A percentile compares a stretch with the other conserved stretches of the same genome.
These are phyloP conservation scores for Gorilla gorilla DNA, from an alignment of 2,113 vertebrate species.

Conservation along the genomic window DNA sequence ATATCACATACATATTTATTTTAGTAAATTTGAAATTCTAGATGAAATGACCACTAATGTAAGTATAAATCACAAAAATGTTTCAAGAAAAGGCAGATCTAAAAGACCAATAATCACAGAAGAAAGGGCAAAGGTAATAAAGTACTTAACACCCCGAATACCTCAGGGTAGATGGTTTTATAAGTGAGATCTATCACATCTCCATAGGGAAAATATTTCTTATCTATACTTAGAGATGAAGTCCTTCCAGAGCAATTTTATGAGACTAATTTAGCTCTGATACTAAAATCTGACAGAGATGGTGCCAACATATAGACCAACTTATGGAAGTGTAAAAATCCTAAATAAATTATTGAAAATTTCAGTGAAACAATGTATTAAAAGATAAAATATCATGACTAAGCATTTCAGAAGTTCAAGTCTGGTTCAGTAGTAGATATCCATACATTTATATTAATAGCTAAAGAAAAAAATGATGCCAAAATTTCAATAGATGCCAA, in stretches of 20 bases:
- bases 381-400: neutral
- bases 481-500: neutral
- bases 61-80: neutral
- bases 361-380: neutral
- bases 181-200: neutral
- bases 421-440: neutral
- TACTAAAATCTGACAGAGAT: slow-evolving; percentile 41
- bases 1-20: neutral
- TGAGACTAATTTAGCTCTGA: slow-evolving; percentile 33
- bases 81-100: neutral
- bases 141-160: slow-evolving; percentile 8
- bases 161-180: neutral
- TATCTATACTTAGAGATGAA: slow-evolving; percentile 43
- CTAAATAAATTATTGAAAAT: neutral
- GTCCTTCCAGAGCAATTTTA: slow-evolving; percentile 31
- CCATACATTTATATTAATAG: neutral
- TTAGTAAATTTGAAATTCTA: slow-evolving; percentile 21
- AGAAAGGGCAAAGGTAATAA: slow-evolving; percentile 24
- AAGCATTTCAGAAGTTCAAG: neutral
- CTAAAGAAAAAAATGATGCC: neutral
- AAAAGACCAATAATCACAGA: neutral
- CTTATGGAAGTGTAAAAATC: neutral
- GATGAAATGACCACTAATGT: neutral
- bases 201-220: slow-evolving; percentile 38
- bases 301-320: neutral